Evolutionary conservation across 2,113 vertebrate species (phyloP), one percentile per base, ranked within the genome.

Genomic region (Macquaria australasica): DNA sequence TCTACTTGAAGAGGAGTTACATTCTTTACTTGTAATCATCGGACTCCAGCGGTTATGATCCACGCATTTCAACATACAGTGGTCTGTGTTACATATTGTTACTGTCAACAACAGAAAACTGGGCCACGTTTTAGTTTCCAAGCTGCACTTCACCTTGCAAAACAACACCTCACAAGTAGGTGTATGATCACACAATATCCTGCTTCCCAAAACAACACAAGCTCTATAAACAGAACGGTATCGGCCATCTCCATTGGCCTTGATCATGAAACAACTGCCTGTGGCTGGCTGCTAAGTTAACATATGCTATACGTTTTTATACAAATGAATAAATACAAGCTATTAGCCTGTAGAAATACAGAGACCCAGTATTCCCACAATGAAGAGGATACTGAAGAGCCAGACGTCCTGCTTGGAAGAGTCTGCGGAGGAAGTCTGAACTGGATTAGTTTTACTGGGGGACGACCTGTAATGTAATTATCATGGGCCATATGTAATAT

Each of bases 1-100:
- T 89, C 76, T 81, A 76, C 71, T 90, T 81, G 60, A 79, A 87
- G 75, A 79, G 41, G 37, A 51, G 73, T 31, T 79, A 77, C 70
- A 62, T 21, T 75, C 73, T 80, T 90, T 73, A 75, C 66, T 86
- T 74, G 70, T 68, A 77, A 82, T 67, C 23, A 28, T 79, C 76
- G 71, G 83, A 85, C 73, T 66, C 31, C 28, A 76, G 59, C 12
- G 25, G 41, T 86, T 56, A 43, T 45, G 56, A 81, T 80, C 64
- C 53, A 37, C 3, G 48, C 66, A 41, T 73, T 80, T 81, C 18
- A 41, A 71, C 58, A 37, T 50, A 10, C 34, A 64, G 55, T 8
- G 5, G 63, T 56, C 56, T 28, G 56, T 50, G 20, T n/a, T 53
- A 53, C 6, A 66, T 16, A 43, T 23, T 14, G 4, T 72, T 31